A percentile compares a stretch with the other conserved stretches of the same genome.
phyloP scores from a whole-genome alignment of 2,113 vertebrate genomes.

The Nerophis ophidion region DNA sequence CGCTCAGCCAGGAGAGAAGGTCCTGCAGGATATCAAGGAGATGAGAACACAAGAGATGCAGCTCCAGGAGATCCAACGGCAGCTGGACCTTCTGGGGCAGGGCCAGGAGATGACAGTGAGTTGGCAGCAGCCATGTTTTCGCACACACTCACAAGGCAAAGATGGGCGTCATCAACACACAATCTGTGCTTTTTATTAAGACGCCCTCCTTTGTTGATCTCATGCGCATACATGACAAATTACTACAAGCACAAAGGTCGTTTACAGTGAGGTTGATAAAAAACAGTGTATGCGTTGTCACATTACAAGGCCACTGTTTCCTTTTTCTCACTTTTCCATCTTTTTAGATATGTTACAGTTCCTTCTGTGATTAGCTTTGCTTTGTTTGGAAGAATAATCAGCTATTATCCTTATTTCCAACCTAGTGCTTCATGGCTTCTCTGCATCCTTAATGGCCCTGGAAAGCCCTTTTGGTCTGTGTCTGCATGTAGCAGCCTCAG shows the following conservation, averaged over 20 bases:
- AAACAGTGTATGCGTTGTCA: conserved; percentile 23
- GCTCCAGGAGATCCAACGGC: conserved; percentile 82
- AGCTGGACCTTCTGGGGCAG: conserved; percentile 75
- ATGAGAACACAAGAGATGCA: conserved; percentile 75
- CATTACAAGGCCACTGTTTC: conserved; percentile 12
- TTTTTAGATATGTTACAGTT: not conserved
- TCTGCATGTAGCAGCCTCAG: conserved; percentile 68
- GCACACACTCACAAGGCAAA: conserved; percentile 18
- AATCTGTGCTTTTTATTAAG: conserved; percentile 9
- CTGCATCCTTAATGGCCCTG: conserved; percentile 75
- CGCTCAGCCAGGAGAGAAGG: conserved; percentile 76
- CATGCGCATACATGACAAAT: conserved; percentile 43
- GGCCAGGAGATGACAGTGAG: conserved; percentile 63
- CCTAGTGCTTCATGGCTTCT: conserved; percentile 34
- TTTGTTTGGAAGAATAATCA: not conserved
- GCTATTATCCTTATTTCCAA: conserved; percentile 20
- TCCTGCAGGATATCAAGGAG: conserved; percentile 78
- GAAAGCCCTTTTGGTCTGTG: conserved; percentile 72
- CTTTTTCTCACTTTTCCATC: conserved; percentile 9
- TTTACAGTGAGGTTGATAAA: conserved; percentile 27
- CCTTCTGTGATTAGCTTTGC: not conserved
- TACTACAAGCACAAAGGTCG: conserved; percentile 32
- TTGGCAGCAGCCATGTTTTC: conserved; percentile 48
- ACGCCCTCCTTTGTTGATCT: conserved; percentile 5
- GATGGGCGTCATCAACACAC: conserved; percentile 18